A percentile compares a stretch with the other conserved stretches of the same genome.
phyloP scores from a whole-genome alignment of 2,113 vertebrate genomes.

The Lethenteron reissneri region DNA sequence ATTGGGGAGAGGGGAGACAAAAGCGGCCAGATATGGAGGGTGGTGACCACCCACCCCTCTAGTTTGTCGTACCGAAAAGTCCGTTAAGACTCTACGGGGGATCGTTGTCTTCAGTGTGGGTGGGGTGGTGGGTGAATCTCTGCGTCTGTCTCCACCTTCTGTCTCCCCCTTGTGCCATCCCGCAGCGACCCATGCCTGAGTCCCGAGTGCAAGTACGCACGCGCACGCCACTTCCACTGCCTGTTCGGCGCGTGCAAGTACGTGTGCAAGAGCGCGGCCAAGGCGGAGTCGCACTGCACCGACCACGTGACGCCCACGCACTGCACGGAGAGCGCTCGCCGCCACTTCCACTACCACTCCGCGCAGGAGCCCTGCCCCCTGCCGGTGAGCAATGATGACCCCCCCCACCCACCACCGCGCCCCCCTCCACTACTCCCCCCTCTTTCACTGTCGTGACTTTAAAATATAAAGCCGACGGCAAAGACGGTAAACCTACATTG shows the following conservation, averaged over 20 bases:
- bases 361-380: slow-evolving; percentile 95
- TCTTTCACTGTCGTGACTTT: too few relatives aligned
- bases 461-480: too few relatives aligned
- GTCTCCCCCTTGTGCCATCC: background rate
- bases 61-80: too few relatives aligned
- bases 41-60: too few relatives aligned
- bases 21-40: too few relatives aligned
- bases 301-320: slow-evolving; percentile 99
- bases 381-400: slow-evolving; percentile 39
- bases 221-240: slow-evolving; percentile 99
- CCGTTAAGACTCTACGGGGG: too few relatives aligned
- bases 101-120: too few relatives aligned
- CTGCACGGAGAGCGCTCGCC: slow-evolving; percentile 74
- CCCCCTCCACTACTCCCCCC: too few relatives aligned
- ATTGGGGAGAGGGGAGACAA: too few relatives aligned
- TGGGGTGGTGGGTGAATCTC: too few relatives aligned
- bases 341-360: slow-evolving; percentile 94
- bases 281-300: slow-evolving; percentile 94
- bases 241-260: slow-evolving; percentile 99
- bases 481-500: background rate
- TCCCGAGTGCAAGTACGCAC: slow-evolving; percentile 95
- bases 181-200: slow-evolving; percentile 73
- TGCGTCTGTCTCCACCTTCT: too few relatives aligned
- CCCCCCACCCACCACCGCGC: too few relatives aligned
- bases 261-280: slow-evolving; percentile 93